Conservation (phyloP, 2,888 invertebrate species). For the Spicauda simplicius region DNA sequence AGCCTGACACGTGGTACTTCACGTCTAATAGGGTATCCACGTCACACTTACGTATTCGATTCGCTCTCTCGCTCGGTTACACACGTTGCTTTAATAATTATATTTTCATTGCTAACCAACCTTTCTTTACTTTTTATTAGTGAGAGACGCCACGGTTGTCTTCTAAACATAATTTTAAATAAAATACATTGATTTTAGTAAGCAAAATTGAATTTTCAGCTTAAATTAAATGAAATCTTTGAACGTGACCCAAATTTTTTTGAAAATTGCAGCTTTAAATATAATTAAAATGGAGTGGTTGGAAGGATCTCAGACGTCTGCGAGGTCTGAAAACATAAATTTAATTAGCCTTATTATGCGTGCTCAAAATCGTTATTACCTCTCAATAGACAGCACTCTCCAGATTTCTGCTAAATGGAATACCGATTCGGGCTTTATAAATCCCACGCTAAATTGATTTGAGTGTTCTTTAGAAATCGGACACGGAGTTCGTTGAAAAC, state of each 20-base stretch:
- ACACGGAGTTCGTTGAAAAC: conserved; percentile 6
- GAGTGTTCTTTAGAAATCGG: conserved; percentile 18
- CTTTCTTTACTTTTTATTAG: too few species aligned
- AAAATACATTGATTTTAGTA: too few species aligned
- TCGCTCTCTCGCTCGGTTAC: too few species aligned
- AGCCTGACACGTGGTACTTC: too few species aligned
- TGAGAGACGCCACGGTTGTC: too few species aligned
- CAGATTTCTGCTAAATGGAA: conserved; percentile 18
- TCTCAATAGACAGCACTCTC: conserved; percentile 11
- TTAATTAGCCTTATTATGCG: conserved; percentile 19
- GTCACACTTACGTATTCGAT: too few species aligned
- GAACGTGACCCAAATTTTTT: not conserved
- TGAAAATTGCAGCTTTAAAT: not conserved
- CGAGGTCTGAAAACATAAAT: conserved; percentile 12
- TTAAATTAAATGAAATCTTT: not conserved
- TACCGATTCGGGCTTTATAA: conserved; percentile 13
- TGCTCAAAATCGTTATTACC: conserved; percentile 17
- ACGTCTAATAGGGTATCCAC: too few species aligned
- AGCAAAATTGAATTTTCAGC: too few species aligned
- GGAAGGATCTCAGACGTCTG: conserved; percentile 1
- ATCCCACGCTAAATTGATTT: conserved; percentile 27
- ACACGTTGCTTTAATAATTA: too few species aligned
- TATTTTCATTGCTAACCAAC: too few species aligned
- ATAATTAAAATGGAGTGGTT: conserved; percentile 1
- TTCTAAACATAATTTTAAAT: too few species aligned